These are phyloP conservation scores for Symphodus melops DNA, from an alignment of 2,113 vertebrate genomes.

Conservation along the genomic window DNA sequence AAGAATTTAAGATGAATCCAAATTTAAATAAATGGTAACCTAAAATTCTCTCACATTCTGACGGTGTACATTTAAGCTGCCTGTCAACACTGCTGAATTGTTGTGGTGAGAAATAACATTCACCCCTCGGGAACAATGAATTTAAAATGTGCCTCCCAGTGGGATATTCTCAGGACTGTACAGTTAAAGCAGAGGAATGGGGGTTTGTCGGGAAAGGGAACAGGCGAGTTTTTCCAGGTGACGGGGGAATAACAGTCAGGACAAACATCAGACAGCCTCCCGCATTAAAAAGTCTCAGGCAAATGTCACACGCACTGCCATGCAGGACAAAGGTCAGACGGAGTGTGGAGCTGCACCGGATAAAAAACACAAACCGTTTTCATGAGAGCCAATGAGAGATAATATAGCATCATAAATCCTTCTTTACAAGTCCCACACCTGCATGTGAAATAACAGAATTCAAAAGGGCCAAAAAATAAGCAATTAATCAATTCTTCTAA, in stretches of 20 bases:
- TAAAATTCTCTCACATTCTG: neutral
- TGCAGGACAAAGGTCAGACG: slow-evolving; percentile 23
- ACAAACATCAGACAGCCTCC: slow-evolving; percentile 22
- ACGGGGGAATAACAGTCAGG: neutral
- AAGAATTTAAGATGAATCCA: neutral
- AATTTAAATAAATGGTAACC: neutral
- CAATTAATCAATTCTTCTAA: neutral
- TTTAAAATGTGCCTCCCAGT: neutral
- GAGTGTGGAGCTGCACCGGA: neutral
- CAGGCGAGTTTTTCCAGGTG: neutral
- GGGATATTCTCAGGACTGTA: neutral
- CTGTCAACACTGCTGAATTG: neutral
- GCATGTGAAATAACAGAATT: neutral
- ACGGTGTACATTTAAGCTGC: neutral
- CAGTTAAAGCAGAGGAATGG: neutral
- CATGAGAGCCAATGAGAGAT: neutral
- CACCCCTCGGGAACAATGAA: neutral
- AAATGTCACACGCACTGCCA: slow-evolving; percentile 25
- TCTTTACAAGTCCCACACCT: neutral
- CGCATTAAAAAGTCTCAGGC: slow-evolving; percentile 12
- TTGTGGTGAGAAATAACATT: neutral
- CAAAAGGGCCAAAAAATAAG: too few species aligned
- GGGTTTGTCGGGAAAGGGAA: neutral
- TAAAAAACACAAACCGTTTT: neutral
- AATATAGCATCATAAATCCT: neutral